phyloP scores from a whole-genome alignment of 2,113 vertebrate genomes.

The Cephalopterus ornatus region DNA sequence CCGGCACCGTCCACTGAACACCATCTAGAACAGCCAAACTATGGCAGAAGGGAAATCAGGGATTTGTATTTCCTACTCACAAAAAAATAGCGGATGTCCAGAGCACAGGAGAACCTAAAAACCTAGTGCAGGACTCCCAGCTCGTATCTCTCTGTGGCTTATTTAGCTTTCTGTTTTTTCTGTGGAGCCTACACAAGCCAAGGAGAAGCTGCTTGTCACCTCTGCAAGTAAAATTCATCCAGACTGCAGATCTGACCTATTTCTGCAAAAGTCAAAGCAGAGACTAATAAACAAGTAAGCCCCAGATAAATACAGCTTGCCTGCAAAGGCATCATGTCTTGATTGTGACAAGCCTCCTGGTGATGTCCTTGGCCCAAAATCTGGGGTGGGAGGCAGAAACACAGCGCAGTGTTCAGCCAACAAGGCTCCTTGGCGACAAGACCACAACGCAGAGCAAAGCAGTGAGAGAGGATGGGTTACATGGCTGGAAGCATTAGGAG shows the following conservation, averaged over 20 bases:
- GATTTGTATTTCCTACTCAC: neutral
- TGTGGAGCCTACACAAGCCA: rapidly evolving
- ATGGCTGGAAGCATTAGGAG: neutral
- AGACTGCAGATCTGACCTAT: rapidly evolving
- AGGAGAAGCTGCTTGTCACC: neutral
- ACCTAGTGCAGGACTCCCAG: neutral
- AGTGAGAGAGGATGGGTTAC: neutral
- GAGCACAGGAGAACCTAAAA: neutral
- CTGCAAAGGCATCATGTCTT: neutral
- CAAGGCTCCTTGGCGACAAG: neutral
- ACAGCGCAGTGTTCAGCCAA: rapidly evolving
- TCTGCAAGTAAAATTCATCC: neutral
- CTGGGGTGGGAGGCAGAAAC: neutral
- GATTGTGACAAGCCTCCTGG: neutral
- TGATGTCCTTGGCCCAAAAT: neutral
- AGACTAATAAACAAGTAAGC: neutral
- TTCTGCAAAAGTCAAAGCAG: neutral
- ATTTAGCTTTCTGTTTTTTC: neutral
- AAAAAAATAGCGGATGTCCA: neutral
- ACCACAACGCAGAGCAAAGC: neutral
- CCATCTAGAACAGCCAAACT: rapidly evolving
- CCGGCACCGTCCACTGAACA: rapidly evolving
- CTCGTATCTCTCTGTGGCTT: neutral
- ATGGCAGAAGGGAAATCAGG: neutral
- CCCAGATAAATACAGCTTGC: neutral